Conservation (phyloP, 2,888 invertebrate genomes). For the Alloplasta piceator region DNA sequence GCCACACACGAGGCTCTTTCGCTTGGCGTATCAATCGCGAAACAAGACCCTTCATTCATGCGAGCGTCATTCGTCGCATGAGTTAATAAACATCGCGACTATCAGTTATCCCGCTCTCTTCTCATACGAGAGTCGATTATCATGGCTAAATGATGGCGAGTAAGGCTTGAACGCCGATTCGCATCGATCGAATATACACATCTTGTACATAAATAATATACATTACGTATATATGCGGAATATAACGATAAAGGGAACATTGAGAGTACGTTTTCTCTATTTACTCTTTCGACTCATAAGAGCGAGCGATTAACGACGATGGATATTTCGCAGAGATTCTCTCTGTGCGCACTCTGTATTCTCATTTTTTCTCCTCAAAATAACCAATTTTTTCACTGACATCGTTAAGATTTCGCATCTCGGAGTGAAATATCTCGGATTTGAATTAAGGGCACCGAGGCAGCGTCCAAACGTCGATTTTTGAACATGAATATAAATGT, state of each 20-base stretch:
- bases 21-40: slow-evolving; percentile 33
- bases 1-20: slow-evolving; percentile 44
- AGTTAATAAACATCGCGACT: slow-evolving; percentile 60
- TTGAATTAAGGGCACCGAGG: too few species aligned
- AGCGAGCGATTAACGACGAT: not conserved
- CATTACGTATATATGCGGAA: not conserved
- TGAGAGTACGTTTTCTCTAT: not conserved
- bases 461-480: too few species aligned
- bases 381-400: too few species aligned
- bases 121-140: slow-evolving; percentile 27
- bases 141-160: slow-evolving; percentile 22
- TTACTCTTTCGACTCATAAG: slow-evolving; percentile 1
- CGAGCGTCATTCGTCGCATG: slow-evolving; percentile 36
- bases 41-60: slow-evolving; percentile 64
- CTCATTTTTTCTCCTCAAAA: too few species aligned
- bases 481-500: too few species aligned
- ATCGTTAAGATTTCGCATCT: too few species aligned
- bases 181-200: slow-evolving; percentile 28
- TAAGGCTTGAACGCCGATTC: slow-evolving; percentile 18
- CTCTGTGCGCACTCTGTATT: too few species aligned
- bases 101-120: slow-evolving; percentile 32
- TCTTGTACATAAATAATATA: not conserved
- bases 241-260: slow-evolving; percentile 1
- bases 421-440: too few species aligned
- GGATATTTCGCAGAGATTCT: not conserved